These are phyloP conservation scores for Drosophila ambigua DNA, from an alignment of 1,140 invertebrate genomes.

Conservation along the genomic window DNA sequence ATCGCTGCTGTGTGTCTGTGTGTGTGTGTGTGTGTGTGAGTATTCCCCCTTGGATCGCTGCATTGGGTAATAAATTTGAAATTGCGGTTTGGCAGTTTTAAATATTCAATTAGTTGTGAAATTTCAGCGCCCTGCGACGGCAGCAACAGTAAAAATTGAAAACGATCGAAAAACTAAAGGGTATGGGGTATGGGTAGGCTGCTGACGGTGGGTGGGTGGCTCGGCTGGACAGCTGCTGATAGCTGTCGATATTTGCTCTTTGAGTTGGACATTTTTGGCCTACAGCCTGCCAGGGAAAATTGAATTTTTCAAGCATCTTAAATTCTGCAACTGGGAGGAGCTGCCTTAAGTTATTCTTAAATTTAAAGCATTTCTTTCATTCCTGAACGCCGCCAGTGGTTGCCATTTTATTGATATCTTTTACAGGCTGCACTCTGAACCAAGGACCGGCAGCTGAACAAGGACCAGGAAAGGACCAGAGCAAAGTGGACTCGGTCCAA, in stretches of 20 bases:
- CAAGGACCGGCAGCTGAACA: constrained; percentile 20
- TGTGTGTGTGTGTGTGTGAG: neutral
- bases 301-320: neutral
- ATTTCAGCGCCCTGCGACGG: constrained; percentile 57
- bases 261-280: constrained; percentile 46
- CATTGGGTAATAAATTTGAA: constrained; percentile 82
- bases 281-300: constrained; percentile 6
- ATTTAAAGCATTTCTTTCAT: constrained; percentile 48
- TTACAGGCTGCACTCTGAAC: constrained; percentile 58
- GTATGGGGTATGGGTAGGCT: neutral
- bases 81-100: constrained; percentile 82
- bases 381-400: constrained; percentile 33
- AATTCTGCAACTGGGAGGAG: neutral
- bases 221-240: constrained; percentile 41
- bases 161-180: constrained; percentile 26
- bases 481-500: constrained; percentile 42
- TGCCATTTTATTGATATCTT: constrained; percentile 72
- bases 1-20: too few species aligned
- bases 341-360: constrained; percentile 9
- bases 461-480: constrained; percentile 17
- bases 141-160: constrained; percentile 41
- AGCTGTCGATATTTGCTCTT: constrained; percentile 59
- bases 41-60: constrained; percentile 15
- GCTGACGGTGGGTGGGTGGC: too few species aligned
- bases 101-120: constrained; percentile 83